Evolutionary conservation across 35 echinoderm and acorn worm species (phyloP), one percentile per base, ranked within the genome.

Genomic region (Chiridota heheva): DNA sequence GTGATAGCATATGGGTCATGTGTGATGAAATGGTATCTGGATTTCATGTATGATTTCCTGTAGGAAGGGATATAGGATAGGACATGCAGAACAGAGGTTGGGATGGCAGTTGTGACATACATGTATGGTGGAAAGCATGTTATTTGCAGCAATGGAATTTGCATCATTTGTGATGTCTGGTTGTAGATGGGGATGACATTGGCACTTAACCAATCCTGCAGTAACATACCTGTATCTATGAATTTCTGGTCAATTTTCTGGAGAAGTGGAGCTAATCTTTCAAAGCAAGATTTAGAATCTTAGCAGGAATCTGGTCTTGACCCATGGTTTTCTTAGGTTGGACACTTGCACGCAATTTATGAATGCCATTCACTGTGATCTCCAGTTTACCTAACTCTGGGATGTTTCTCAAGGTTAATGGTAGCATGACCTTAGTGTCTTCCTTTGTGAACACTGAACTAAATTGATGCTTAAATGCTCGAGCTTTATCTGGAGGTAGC

Each of bases 171-270:
- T n/a, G n/a, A n/a, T n/a, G n/a, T n/a, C n/a, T n/a, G n/a, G n/a
- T 89, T 89, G 48, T 41, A 83, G 1, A 89, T 27, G 4, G 47
- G 87, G 2, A 43, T 60, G 25, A 89, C 59, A 75, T 89, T 82
- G 6, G 78, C 87, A 53, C 49, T 59, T 25, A 33, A 39, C 87
- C 78, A 89, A 8, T 82, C 78, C 16, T 73, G 12, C 10, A 79
- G 87, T 18, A 89, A 20, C 20, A 4, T 22, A 5, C 68, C 68
- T 20, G 64, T 73, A 15, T 37, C 13, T 15, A 83, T 28, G 8
- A 69, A 89, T 33, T 89, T 89, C 38, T 64, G 47, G 29, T 48
- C 73, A 48, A 72, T 89, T 59, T 78, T 87, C 44, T 40, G 72
- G 7, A 87, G 47, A 37, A 79, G 37, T 22, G 67, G 67, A 17